These are phyloP conservation scores for Xanthorhoe designata DNA, from an alignment of 2,888 invertebrate genomes.

Conservation along the genomic window DNA sequence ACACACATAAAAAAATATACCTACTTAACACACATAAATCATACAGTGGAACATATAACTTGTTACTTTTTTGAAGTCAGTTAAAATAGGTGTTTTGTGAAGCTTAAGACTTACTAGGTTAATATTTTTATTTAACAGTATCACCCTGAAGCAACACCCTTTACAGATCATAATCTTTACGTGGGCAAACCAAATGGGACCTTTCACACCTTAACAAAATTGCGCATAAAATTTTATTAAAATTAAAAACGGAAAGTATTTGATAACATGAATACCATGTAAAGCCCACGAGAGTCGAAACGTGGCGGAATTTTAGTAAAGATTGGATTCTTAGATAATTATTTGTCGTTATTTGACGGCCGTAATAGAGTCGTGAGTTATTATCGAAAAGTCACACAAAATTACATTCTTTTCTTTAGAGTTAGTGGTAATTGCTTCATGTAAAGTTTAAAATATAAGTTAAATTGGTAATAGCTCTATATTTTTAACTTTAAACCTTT, in stretches of 20 bases:
- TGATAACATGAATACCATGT: conserved; percentile 65
- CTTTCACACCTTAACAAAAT: conserved; percentile 46
- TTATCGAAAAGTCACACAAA: no score
- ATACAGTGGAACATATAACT: no score
- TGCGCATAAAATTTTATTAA: conserved; percentile 59
- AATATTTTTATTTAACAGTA: conserved; percentile 11
- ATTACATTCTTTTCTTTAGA: no score
- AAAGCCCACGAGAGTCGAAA: conserved; percentile 66
- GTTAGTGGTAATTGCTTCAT: no score
- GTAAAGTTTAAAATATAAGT: no score
- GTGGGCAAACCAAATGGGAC: conserved; percentile 42
- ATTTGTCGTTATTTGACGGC: background rate
- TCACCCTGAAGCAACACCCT: conserved; percentile 33
- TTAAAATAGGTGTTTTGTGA: background rate
- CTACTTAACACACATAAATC: no score
- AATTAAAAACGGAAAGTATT: conserved; percentile 64
- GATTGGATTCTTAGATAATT: conserved; percentile 51
- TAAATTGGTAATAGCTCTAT: no score
- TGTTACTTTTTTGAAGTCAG: no score
- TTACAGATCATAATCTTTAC: conserved; percentile 36
- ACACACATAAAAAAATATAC: no score
- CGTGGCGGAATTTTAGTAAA: conserved; percentile 67
- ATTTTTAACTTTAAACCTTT: no score
- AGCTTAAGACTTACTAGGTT: background rate
- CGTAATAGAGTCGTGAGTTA: background rate